Conservation (phyloP, 2,888 invertebrate species). For the Ophioninae sp. region DNA sequence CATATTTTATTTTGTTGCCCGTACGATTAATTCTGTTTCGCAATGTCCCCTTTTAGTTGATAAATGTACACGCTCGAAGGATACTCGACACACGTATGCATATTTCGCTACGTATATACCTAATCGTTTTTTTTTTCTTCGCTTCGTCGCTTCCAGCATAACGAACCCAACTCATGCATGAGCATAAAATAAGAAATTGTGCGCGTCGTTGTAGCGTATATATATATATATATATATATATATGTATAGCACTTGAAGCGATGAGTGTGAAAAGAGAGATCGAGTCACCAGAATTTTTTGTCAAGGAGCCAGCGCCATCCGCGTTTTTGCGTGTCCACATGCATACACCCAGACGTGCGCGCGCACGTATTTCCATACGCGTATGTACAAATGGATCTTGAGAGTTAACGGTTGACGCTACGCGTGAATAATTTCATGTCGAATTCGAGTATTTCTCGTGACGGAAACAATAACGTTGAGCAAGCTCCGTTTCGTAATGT, state of each 20-base stretch:
- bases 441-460: slow-evolving; percentile 13
- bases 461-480: slow-evolving; percentile 7
- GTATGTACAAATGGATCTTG: slow-evolving; percentile 19
- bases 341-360: too few relatives aligned
- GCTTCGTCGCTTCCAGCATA: slow-evolving; percentile 5
- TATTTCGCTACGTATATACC: slow-evolving; percentile 3
- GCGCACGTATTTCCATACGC: slow-evolving; percentile 12
- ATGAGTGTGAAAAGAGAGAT: too few relatives aligned
- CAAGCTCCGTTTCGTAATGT: slow-evolving; percentile 34
- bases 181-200: slow-evolving; percentile 55
- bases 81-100: background rate
- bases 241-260: background rate
- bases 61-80: slow-evolving; percentile 10
- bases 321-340: too few relatives aligned
- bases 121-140: slow-evolving; percentile 1
- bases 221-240: too few relatives aligned
- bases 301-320: too few relatives aligned
- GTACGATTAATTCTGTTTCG: background rate
- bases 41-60: slow-evolving; percentile 4
- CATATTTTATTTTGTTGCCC: background rate
- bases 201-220: slow-evolving; percentile 22
- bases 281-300: too few relatives aligned
- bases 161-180: slow-evolving; percentile 31
- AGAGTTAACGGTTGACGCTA: slow-evolving; percentile 34
- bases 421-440: slow-evolving; percentile 30